Evolutionary conservation across 2,888 invertebrate genomes (phyloP).

Genomic region (Tyria jacobaeae): DNA sequence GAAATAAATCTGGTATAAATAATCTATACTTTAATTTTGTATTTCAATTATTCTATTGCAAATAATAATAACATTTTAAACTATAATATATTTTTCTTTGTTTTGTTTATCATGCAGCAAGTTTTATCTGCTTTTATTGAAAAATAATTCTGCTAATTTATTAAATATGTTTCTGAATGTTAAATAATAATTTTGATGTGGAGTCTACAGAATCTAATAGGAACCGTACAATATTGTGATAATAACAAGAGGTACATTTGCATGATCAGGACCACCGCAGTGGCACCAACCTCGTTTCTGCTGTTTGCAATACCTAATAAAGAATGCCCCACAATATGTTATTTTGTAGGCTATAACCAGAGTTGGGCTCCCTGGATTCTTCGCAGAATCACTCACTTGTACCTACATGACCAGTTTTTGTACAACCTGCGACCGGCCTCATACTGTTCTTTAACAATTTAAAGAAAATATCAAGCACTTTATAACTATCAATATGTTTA

Average conservation of each 20-base stretch:
- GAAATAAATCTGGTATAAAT: no score
- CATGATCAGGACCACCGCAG: conserved; percentile 45
- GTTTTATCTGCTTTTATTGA: no score
- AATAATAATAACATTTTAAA: no score
- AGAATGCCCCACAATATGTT: conserved; percentile 45
- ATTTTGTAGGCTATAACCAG: conserved; percentile 52
- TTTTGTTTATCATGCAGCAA: no score
- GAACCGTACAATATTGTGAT: not conserved
- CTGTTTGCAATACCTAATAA: conserved; percentile 37
- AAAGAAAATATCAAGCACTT: conserved; percentile 68
- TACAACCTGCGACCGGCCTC: conserved; percentile 57
- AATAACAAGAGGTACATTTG: conserved; percentile 21
- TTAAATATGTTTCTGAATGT: no score
- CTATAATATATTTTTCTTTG: no score
- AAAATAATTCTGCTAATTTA: no score
- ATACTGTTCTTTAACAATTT: conserved; percentile 64
- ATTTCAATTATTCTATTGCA: no score
- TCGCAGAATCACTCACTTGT: conserved; percentile 73
- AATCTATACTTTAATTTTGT: no score
- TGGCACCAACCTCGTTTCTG: conserved; percentile 15
- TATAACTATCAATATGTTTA: conserved; percentile 61
- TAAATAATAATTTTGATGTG: no score
- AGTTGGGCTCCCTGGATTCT: conserved; percentile 68
- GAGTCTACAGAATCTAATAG: not conserved
- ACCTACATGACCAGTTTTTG: conserved; percentile 77